Conservation (phyloP, 2,888 invertebrate genomes). For the Galerucella pusilla region DNA sequence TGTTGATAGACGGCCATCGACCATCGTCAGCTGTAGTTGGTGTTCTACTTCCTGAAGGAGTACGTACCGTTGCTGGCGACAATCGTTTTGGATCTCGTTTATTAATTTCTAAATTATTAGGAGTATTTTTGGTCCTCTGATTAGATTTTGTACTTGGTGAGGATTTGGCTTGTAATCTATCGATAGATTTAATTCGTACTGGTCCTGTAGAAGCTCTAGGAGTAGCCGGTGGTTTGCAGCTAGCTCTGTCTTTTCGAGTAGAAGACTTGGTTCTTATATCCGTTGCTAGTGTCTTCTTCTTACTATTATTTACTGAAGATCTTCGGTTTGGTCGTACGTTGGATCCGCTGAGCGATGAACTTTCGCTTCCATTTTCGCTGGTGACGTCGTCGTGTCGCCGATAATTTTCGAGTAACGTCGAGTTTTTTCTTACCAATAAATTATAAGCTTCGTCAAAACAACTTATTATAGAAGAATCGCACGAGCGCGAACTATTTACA, state of each 20-base stretch:
- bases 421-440: conserved; percentile 63
- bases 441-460: conserved; percentile 74
- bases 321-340: conserved; percentile 63
- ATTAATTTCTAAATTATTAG: conserved; percentile 51
- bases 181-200: conserved; percentile 67
- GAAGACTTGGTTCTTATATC: conserved; percentile 59
- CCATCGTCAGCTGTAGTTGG: conserved; percentile 76
- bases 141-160: conserved; percentile 51
- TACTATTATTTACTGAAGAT: conserved; percentile 44
- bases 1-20: conserved; percentile 72
- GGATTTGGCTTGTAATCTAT: conserved; percentile 56
- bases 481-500: conserved; percentile 74
- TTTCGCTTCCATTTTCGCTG: conserved; percentile 82
- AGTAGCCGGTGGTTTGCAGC: conserved; percentile 57
- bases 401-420: conserved; percentile 62
- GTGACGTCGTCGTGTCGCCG: conserved; percentile 67
- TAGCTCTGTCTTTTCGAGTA: conserved; percentile 51
- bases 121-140: conserved; percentile 53
- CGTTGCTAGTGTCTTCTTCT: conserved; percentile 48
- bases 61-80: conserved; percentile 37
- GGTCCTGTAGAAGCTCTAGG: conserved; percentile 53
- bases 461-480: conserved; percentile 82
- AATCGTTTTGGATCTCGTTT: conserved; percentile 48
- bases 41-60: conserved; percentile 49
- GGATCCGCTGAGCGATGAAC: conserved; percentile 75